These are phyloP conservation scores for Caiman crocodilus DNA, from an alignment of 2,797 vertebrate genomes.

Conservation along the genomic window DNA sequence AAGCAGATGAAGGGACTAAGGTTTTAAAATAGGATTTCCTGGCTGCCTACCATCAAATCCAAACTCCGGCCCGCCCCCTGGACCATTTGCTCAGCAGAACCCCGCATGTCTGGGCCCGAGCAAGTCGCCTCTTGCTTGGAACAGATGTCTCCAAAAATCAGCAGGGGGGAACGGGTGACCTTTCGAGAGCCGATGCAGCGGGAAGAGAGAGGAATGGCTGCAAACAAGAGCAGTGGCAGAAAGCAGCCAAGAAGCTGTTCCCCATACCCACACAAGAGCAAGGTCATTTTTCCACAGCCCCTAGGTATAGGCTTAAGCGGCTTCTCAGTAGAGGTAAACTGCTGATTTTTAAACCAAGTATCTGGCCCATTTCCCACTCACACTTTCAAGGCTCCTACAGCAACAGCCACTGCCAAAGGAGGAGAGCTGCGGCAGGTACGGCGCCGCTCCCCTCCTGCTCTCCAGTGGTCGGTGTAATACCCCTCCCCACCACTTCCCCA, in stretches of 20 bases:
- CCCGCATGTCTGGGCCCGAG: not conserved
- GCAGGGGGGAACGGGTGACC: not conserved
- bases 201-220: not conserved
- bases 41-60: not conserved
- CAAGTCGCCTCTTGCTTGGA: not conserved
- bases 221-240: not conserved
- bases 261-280: not conserved
- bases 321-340: slow-evolving; percentile 40
- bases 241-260: not conserved
- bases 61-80: not conserved
- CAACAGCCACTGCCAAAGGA: too few species aligned
- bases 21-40: not conserved
- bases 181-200: not conserved
- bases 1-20: not conserved
- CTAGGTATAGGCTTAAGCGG: slow-evolving; percentile 6
- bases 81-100: not conserved
- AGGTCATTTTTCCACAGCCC: not conserved
- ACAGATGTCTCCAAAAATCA: not conserved
- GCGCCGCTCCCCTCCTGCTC: too few species aligned
- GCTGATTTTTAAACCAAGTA: slow-evolving; percentile 32
- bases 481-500: too few species aligned
- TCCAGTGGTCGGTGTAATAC: too few species aligned
- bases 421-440: too few species aligned
- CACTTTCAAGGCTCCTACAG: not conserved
- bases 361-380: slow-evolving; percentile 13